Base-by-base conservation (phyloP, 2,797 vertebrate species). In the Nannoperca obscura region DNA sequence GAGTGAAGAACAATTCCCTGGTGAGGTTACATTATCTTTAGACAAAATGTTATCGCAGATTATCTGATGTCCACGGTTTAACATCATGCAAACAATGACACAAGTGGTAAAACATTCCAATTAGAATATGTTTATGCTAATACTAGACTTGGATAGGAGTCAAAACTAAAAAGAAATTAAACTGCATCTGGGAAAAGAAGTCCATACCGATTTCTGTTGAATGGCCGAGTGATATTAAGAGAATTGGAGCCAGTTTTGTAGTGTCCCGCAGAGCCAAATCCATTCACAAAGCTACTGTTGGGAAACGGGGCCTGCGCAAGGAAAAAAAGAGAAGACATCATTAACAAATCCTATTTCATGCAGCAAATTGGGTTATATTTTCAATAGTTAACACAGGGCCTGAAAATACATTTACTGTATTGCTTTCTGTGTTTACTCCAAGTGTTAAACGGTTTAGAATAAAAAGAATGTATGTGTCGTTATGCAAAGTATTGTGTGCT, bases 261-360 rank as follows among this genome's bases (percentile, higher is more conserved):
- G 68, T 97, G 97, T 94, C 96, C 94, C 3, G 96, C 93, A 13
- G 98, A 95, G 74, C 93, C 96, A 94, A 99, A 99, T 86, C 98
- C 97, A 94, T 99, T 99, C 89, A 99, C 95, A 94, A 99, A 99
- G 91, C 96, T 96, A 90, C 97, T 96, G 90, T 99, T 99, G 49
- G 98, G 98, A 93, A 99, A 99, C 3, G 98, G 98, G 87, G 98
- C 98, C 98, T 99, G 94, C 40, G 84, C 47, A 59, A 64, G 7
- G 11, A 13, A 19, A 5, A 14, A 24, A 14, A 24, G 22, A 53
- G 27, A 61, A 54, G n/a, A 9, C 10, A 61, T 15, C 0, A 19
- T 71, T 86, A 49, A 69, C 4, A 44, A 60, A 81, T 30, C 4
- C 5, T 1, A 5, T 12, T 59, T 53, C 27, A 42, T 53, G 22